phyloP scores from a whole-genome alignment of 1,140 invertebrate species.

The Drosophila littoralis region DNA sequence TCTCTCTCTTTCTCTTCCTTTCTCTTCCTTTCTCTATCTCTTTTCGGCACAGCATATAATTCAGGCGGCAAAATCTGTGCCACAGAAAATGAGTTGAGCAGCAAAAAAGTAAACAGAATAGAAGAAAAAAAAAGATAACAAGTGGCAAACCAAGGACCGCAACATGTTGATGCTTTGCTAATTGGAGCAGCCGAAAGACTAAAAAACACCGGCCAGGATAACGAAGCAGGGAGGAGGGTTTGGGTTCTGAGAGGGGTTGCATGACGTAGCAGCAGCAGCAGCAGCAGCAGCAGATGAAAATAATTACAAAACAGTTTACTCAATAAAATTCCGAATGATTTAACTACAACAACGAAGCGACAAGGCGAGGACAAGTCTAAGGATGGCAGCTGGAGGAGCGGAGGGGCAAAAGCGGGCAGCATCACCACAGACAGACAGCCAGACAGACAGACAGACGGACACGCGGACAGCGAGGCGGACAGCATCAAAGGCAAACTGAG shows the following conservation, averaged over 20 bases:
- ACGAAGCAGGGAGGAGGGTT: neutral
- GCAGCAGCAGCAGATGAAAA: conserved; percentile 54
- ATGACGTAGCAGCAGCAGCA: conserved; percentile 52
- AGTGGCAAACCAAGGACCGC: conserved; percentile 47
- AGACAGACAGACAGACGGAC: conserved; percentile 15
- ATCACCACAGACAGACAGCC: conserved; percentile 15
- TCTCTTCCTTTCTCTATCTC: no score
- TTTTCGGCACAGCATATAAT: neutral
- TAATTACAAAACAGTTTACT: conserved; percentile 80
- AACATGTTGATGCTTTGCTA: conserved; percentile 76
- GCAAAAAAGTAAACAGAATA: neutral
- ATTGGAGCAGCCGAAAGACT: conserved; percentile 57
- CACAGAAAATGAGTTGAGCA: conserved; percentile 10
- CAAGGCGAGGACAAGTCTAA: conserved; percentile 24
- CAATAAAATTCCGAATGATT: conserved; percentile 79
- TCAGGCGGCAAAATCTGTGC: conserved; percentile 27
- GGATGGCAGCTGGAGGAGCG: conserved; percentile 5
- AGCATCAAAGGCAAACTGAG: conserved; percentile 16
- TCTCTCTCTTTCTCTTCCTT: neutral
- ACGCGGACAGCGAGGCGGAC: neutral
- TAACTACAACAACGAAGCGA: conserved; percentile 60
- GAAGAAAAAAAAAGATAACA: conserved; percentile 20
- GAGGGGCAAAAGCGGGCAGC: neutral
- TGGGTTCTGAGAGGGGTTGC: neutral
- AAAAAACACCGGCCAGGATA: conserved; percentile 21